Base-by-base conservation (phyloP, 2,113 vertebrate genomes). In the Rhinoptilus africanus region DNA sequence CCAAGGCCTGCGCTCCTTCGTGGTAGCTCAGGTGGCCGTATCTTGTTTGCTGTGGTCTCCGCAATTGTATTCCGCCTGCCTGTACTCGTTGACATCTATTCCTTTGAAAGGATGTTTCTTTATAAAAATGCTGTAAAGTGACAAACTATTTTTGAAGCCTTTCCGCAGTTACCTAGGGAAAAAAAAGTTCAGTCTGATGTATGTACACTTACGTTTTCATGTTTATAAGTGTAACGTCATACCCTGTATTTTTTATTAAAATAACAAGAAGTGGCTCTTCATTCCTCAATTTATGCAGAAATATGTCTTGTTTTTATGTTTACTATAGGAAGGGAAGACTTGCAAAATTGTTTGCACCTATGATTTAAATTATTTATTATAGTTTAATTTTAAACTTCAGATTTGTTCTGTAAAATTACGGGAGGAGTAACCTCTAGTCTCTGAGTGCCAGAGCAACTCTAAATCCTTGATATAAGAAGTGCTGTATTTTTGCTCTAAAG, bases 201-300 rank as follows among this genome's bases (percentile, higher is more conserved):
- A 63, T 19, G 67, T 89, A 91, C 37, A 39, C 32, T 56, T 73
- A 28, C 0, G 6, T 92, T 95, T 82, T 50, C 14, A 66, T 83
- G 86, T 80, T 79, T 95, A 0, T 74, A 91, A 75, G 51, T 89
- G 69, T 95, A 69, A 95, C 66, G 87, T 60, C 45, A 79, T 77
- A 92, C 60, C 22, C 17, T 47, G 21, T 57, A 24, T 92, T 97
- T 96, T 95, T 95, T 92, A 95, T 91, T 96, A 92, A 96, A 97
- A 89, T 66, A 81, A 53, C 22, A 79, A 27, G 3, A 64, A 91
- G 26, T 23, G 11, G 1, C 20, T 95, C 62, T 80, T 89, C 59
- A 21, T 95, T 96, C 59, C 54, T 92, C 59, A 91, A 13, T n/a
- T 87, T 82, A 53, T 19, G 59, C 57, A 85, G 80, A 88, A 87